Evolutionary conservation across 2,888 invertebrate species (phyloP), one percentile per base, ranked within the genome.

Genomic region (Nasonia oneida): DNA sequence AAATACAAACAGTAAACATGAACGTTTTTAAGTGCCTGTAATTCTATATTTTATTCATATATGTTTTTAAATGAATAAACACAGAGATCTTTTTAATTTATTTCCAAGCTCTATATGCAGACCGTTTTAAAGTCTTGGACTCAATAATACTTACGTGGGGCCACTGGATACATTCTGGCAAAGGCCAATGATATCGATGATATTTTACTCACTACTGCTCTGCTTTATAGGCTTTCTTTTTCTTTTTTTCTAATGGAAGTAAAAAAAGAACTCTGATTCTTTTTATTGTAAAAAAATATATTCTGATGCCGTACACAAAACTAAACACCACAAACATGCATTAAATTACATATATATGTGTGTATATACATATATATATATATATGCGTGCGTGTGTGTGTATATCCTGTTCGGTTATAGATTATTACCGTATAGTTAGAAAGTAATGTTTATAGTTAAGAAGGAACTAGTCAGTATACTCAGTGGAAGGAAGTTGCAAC

Each of bases 111-210:
- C 6, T 12, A 3, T 1, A 18, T 37, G n/a, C 5, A 37, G 15
- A 3, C 15, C 14, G 2, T n/a, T 74, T 2, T 50, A 5, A 15
- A 23, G 5, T n/a, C 50, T 12, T 50, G 12, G 3, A 6, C 12
- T 6, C 0, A 18, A 37, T n/a, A 61, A 74, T 85, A 85, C 84
- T 85, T 37, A 85, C 84, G 84, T 14, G 84, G 84, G 71, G 77
- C 84, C 42, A 81, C 84, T n/a, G 84, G 84, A 85, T 85, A 85
- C 84, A 85, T 85, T 18, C 37, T 81, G 29, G 47, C 39, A 37
- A 87, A 91, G 29, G 29, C 64, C 57, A 57, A 57, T 18, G 57
- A 57, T n/a, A 57, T 18, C 5, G n/a, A 57, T 57, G 6, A n/a
- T 57, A 57, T 15, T 14, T 6, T 3, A 57, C 14, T 53, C 53